Conservation (phyloP, 1,140 invertebrate species). For the Drosophila lowei region DNA sequence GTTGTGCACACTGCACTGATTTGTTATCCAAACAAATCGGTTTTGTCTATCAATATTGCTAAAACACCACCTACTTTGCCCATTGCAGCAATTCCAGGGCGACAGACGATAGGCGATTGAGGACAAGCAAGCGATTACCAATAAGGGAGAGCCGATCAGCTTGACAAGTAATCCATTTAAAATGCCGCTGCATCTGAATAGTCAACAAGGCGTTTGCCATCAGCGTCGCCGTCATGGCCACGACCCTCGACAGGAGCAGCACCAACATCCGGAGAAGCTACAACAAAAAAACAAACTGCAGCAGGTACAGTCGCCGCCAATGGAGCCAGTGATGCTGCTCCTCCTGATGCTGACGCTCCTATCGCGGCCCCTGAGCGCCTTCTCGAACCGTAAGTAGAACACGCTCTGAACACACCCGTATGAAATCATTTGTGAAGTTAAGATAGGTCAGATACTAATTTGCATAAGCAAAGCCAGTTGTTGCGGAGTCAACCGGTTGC, state of each 20-base stretch:
- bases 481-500: too few relatives aligned
- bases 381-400: slow-evolving; percentile 66
- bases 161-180: slow-evolving; percentile 28
- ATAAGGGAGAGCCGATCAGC: slow-evolving; percentile 23
- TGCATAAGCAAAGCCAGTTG: too few relatives aligned
- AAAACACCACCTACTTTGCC: slow-evolving; percentile 16
- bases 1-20: slow-evolving; percentile 19
- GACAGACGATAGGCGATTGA: slow-evolving; percentile 16
- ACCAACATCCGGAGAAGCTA: slow-evolving; percentile 26
- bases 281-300: slow-evolving; percentile 13
- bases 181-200: slow-evolving; percentile 51
- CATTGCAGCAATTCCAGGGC: slow-evolving; percentile 1
- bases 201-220: slow-evolving; percentile 6
- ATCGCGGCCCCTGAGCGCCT: slow-evolving; percentile 51
- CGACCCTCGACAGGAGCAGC: slow-evolving; percentile 1
- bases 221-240: not conserved
- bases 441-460: too few relatives aligned
- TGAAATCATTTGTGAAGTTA: not conserved
- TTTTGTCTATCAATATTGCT: slow-evolving; percentile 44
- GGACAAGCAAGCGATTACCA: slow-evolving; percentile 18
- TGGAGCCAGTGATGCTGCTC: slow-evolving; percentile 57
- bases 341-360: slow-evolving; percentile 60
- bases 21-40: slow-evolving; percentile 33
- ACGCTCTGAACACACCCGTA: too few relatives aligned
- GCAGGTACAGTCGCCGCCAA: slow-evolving; percentile 43